Evolutionary conservation across 2,797 vertebrate species (phyloP), one percentile per base, ranked within the genome.

Genomic region (Alca torda): DNA sequence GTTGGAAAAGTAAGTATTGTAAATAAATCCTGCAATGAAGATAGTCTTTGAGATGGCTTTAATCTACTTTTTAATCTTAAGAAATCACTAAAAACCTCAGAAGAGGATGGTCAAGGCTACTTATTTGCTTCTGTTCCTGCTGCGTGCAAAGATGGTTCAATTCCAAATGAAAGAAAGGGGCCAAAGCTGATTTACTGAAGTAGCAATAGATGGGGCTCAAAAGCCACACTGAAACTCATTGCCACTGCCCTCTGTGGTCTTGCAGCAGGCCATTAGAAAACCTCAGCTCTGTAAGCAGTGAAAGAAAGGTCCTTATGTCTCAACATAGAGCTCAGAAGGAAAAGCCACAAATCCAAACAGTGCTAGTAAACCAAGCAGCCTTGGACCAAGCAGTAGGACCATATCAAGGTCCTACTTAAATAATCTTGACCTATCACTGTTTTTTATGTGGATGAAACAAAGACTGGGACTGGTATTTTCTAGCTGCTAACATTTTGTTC

Each of bases 1-100:
- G 41, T 1, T 43, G 51, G 54, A n/a, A 68, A 89, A 67, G 43
- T 8, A 23, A 0, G 0, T 37, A 23, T 48, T 68, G 45, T 37
- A 89, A 92, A 93, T 33, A 84, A 79, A 89, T 33, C n/a, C 57
- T 63, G 54, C n/a, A 46, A 63, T n/a, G 43, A 86, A 68, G 33
- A 17, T 2, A n/a, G 37, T 19, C 54, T 61, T 50, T 35, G 30
- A 48, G 35, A 61, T 26, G 16, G n/a, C 30, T 86, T 81, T 56
- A 51, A 90, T 96, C 17, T 72, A 48, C 16, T 56, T 85, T 87
- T 60, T 54, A 19, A 64, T 68, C n/a, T 67, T 78, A 53, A 74
- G 43, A 87, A 77, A 84, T 20, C 0, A 0, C 45, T 82, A 31
- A 61, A 91, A 51, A 28, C 12, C 24, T 69, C 39, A 68, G 72